A percentile compares a stretch with the other conserved stretches of the same genome.
These are phyloP conservation scores for Meloidogyne hapla DNA, from an alignment of 1,140 invertebrate genomes.

Conservation along the genomic window DNA sequence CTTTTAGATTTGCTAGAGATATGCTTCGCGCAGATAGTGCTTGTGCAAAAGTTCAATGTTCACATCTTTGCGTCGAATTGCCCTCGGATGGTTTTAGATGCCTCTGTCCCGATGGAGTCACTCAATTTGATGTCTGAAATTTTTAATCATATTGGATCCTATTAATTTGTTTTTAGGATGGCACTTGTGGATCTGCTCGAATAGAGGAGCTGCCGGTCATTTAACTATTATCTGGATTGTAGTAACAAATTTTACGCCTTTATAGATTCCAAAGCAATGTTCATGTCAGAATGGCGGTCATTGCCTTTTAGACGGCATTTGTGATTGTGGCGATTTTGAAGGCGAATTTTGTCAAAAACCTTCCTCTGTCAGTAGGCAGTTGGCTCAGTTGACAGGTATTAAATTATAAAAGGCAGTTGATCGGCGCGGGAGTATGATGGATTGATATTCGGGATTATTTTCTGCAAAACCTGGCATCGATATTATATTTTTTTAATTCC, in stretches of 20 bases:
- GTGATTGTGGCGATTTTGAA: slow-evolving; percentile 58
- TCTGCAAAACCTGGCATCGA: too few species aligned
- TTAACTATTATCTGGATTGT: background rate
- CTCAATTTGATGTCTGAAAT: slow-evolving; percentile 44
- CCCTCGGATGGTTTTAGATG: slow-evolving; percentile 53
- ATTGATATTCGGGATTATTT: too few species aligned
- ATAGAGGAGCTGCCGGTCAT: slow-evolving; percentile 46
- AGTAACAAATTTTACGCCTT: background rate
- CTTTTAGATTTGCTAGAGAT: slow-evolving; percentile 35
- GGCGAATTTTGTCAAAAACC: slow-evolving; percentile 57
- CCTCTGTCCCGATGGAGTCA: slow-evolving; percentile 58
- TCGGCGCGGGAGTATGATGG: too few species aligned
- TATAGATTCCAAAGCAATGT: slow-evolving; percentile 53
- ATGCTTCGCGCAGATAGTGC: slow-evolving; percentile 30
- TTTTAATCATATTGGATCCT: background rate
- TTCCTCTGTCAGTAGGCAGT: slow-evolving; percentile 47
- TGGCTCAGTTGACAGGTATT: slow-evolving; percentile 54
- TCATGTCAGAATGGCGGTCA: slow-evolving; percentile 60
- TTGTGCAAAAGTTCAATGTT: slow-evolving; percentile 51
- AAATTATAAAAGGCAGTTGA: too few species aligned
- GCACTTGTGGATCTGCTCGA: slow-evolving; percentile 47
- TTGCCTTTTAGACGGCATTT: slow-evolving; percentile 53
- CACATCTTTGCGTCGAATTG: slow-evolving; percentile 57
- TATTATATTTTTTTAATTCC: background rate
- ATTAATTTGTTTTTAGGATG: slow-evolving; percentile 40